Base-by-base conservation (phyloP, 1,140 invertebrate genomes). In the Ceratosolen solmsi region DNA sequence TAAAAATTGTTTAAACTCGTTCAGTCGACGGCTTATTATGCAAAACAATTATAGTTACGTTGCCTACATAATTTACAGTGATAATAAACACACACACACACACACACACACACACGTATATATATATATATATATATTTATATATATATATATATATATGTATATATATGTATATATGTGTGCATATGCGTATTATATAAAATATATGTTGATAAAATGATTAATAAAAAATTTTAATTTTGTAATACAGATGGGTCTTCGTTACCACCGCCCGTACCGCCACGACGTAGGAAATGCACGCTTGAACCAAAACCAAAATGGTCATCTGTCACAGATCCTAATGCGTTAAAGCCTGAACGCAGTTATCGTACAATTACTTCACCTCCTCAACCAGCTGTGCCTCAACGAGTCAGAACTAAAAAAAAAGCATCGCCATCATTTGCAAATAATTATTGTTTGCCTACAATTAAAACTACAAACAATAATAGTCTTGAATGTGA, bases 251-350 rank as follows among this genome's bases (percentile, higher is more conserved):
- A 87, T 85, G 86, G 88, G 82, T 84, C 80, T 75, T 80, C 76
- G 30, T 73, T 75, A 76, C 73, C 87, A 60, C 91, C 91, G 80
- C 89, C 90, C 36, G 87, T 92, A 65, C 91, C 91, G 72, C 90
- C 89, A 33, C 89, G 89, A 65, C 87, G 90, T 68, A 88, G 84
- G 41, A 91, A 87, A 85, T 87, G 86, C 49, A 91, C 87, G 86
- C 80, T 20, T n/a, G 84, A 85, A 49, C 77, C 78, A 73, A 63
- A 85, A 49, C 77, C 78, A 73, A 63, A 41, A 75, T 76, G 71
- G 36, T 27, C 75, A 30, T 81, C 75, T 15, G 58, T 11, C 20
- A 17, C 41, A 20, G 46, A 72, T 30, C 11, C 60, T n/a, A 75
- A 22, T 7, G 9, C 15, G 46, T 51, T 8, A 41, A 73, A 72